A percentile compares a stretch with the other conserved stretches of the same genome.
Evolutionary conservation across 2,797 vertebrate species (phyloP).

Genomic region (Phoebastria nigripes): DNA sequence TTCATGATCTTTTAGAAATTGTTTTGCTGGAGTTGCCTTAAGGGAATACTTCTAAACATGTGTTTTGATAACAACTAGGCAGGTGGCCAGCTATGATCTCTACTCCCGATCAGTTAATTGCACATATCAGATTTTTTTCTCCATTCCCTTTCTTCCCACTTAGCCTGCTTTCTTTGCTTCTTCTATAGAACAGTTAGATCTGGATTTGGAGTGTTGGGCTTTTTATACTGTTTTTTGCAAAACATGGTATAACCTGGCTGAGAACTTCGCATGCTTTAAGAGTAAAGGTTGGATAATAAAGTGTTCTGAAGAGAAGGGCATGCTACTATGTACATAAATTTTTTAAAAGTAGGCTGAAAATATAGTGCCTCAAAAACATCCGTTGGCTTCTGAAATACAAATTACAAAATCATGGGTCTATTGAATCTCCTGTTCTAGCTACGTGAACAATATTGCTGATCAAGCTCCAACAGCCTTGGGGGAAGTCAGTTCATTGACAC

Average conservation of each 20-base stretch:
- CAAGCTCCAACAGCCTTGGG: background rate
- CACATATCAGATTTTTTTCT: background rate
- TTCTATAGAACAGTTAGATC: background rate
- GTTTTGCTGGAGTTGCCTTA: background rate
- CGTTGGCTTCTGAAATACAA: background rate
- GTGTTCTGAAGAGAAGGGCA: background rate
- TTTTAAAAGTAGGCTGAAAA: background rate
- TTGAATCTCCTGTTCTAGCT: background rate
- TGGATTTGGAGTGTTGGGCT: background rate
- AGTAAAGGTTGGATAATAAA: background rate
- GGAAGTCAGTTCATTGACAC: background rate
- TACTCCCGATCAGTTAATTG: background rate
- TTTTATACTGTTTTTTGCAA: background rate
- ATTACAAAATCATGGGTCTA: background rate
- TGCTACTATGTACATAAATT: background rate
- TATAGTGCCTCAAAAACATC: background rate
- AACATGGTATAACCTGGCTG: background rate
- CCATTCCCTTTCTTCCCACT: background rate
- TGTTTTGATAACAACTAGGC: constrained; percentile 8
- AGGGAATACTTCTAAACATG: background rate
- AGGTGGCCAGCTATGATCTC: background rate
- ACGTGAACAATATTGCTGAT: background rate
- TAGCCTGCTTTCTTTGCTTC: background rate
- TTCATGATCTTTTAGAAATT: background rate
- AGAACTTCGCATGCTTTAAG: background rate